These are phyloP conservation scores for Aphrophora alni DNA, from an alignment of 2,888 invertebrate species.

Conservation along the genomic window DNA sequence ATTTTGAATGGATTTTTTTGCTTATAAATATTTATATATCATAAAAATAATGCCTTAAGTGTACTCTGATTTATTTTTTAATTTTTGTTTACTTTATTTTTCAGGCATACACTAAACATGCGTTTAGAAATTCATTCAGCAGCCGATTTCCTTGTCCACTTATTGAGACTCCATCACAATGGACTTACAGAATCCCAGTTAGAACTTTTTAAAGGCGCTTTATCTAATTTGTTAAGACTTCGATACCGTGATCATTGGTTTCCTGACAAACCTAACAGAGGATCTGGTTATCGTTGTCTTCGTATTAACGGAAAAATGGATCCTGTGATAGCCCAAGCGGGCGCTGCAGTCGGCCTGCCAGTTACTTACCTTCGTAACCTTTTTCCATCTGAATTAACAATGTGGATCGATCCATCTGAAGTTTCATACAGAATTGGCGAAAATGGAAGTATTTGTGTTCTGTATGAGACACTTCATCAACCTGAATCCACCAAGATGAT, in stretches of 20 bases:
- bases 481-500: neutral
- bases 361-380: constrained; percentile 62
- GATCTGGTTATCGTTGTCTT: constrained; percentile 73
- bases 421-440: constrained; percentile 71
- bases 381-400: constrained; percentile 73
- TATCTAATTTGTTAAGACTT: constrained; percentile 58
- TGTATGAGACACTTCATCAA: constrained; percentile 57
- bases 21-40: no score
- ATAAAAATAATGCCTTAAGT: no score
- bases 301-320: constrained; percentile 74
- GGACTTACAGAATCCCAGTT: constrained; percentile 55
- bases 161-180: constrained; percentile 57
- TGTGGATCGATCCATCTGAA: constrained; percentile 78
- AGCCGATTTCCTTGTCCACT: constrained; percentile 61
- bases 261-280: constrained; percentile 71
- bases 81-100: neutral
- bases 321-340: constrained; percentile 69
- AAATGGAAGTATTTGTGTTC: constrained; percentile 67
- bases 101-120: constrained; percentile 53
- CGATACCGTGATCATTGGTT: constrained; percentile 74
- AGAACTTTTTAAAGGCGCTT: constrained; percentile 59
- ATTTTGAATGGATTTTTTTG: no score
- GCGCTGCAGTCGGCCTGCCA: constrained; percentile 65
- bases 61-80: neutral
- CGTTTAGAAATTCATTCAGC: constrained; percentile 62